Conservation (phyloP, 2,888 invertebrate species). For the Microchrysa polita region DNA sequence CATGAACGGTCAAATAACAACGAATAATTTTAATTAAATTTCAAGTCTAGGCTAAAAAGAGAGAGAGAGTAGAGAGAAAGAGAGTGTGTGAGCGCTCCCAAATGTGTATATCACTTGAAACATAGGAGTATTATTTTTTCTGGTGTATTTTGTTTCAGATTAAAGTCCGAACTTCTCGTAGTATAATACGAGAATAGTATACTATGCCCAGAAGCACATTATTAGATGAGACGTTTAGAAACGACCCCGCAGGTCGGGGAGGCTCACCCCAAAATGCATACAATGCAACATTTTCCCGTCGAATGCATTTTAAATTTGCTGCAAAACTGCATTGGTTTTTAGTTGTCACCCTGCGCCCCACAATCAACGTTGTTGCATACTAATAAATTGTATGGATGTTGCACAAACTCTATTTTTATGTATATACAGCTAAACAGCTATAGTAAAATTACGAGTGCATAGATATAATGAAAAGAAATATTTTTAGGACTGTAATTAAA, state of each 20-base stretch:
- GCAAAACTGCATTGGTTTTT: conserved; percentile 26
- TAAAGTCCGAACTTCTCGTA: too few relatives aligned
- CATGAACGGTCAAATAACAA: conserved; percentile 15
- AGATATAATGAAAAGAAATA: too few relatives aligned
- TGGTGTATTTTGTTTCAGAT: too few relatives aligned
- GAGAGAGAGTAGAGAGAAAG: too few relatives aligned
- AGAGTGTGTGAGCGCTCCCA: too few relatives aligned
- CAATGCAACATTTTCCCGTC: conserved; percentile 20
- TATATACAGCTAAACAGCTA: neutral
- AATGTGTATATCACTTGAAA: conserved; percentile 37
- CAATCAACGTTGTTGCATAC: neutral
- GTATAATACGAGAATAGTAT: too few relatives aligned
- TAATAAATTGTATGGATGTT: neutral
- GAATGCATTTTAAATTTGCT: conserved; percentile 31
- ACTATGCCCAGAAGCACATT: neutral
- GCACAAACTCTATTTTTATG: too few relatives aligned
- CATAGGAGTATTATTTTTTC: neutral
- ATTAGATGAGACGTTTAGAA: conserved; percentile 20
- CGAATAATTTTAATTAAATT: conserved; percentile 44
- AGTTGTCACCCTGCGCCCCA: neutral
- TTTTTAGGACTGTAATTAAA: too few relatives aligned
- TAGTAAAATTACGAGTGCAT: neutral
- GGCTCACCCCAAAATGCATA: neutral
- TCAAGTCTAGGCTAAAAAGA: too few relatives aligned
- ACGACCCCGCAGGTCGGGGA: neutral